phyloP scores from a whole-genome alignment of 2,888 invertebrate species.

The Troides oblongomaculatus region DNA sequence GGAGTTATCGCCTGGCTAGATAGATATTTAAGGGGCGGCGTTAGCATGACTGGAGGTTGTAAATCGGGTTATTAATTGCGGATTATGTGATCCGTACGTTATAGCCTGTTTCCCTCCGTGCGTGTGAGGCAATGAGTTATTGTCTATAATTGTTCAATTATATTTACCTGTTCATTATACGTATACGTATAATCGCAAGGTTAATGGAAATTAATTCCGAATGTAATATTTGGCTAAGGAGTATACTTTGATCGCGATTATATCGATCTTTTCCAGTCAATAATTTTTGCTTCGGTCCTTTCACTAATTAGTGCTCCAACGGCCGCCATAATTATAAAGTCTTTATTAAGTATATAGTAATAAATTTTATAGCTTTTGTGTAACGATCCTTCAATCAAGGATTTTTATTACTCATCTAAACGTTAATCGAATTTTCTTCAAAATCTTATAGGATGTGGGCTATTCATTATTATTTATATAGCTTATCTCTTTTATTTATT shows the following conservation, averaged over 20 bases:
- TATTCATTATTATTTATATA: too few relatives aligned
- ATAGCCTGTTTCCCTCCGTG: conserved; percentile 36
- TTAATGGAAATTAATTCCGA: conserved; percentile 15
- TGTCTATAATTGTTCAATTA: conserved; percentile 6
- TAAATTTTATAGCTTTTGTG: too few relatives aligned
- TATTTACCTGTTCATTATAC: neutral
- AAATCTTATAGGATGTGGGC: too few relatives aligned
- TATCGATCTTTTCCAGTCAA: too few relatives aligned
- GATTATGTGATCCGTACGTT: conserved; percentile 42
- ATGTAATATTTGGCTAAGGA: neutral
- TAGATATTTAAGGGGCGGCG: conserved; percentile 30
- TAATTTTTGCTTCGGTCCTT: too few relatives aligned
- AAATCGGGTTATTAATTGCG: conserved; percentile 51
- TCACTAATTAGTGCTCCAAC: too few relatives aligned
- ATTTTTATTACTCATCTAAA: too few relatives aligned
- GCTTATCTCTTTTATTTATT: too few relatives aligned
- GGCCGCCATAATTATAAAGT: neutral
- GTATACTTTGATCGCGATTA: neutral
- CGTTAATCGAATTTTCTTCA: too few relatives aligned
- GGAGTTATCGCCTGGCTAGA: conserved; percentile 28
- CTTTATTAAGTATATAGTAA: too few relatives aligned
- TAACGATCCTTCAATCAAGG: too few relatives aligned
- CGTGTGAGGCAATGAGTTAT: conserved; percentile 11
- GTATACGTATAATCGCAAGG: conserved; percentile 14
- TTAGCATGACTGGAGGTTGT: conserved; percentile 49